Percentiles rank a stretch among this genome's conserved stretches.
phyloP scores from a whole-genome alignment of 30 jellyfish, hydroid and myxozoan species.

The Turritopsis dohrnii region DNA sequence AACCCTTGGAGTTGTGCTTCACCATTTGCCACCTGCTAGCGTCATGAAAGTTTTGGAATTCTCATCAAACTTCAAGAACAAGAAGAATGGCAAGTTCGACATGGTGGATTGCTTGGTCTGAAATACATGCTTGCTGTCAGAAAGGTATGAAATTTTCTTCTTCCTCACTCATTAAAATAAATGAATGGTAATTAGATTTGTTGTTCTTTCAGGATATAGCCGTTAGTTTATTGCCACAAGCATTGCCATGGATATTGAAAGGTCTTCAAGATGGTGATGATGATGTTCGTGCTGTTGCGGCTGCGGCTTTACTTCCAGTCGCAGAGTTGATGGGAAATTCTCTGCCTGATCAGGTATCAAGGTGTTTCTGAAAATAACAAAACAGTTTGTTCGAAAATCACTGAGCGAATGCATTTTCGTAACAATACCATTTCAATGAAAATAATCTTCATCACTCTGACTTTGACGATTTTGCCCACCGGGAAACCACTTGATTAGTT shows the following conservation, averaged over 20 bases:
- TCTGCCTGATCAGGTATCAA: conserved; percentile 62
- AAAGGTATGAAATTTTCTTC: conserved; percentile 46
- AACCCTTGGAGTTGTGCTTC: conserved; percentile 90
- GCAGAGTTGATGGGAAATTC: conserved; percentile 55
- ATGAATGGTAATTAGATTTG: background rate
- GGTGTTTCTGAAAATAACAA: background rate
- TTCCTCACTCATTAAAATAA: background rate
- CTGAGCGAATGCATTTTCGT: too few relatives aligned
- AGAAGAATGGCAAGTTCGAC: conserved; percentile 90
- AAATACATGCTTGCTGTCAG: conserved; percentile 90
- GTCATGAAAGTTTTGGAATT: conserved; percentile 59
- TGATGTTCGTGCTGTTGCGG: conserved; percentile 98
- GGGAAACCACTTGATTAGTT: too few relatives aligned
- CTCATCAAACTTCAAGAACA: conserved; percentile 70
- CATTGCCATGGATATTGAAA: conserved; percentile 67
- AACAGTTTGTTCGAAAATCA: too few relatives aligned
- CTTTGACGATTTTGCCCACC: too few relatives aligned
- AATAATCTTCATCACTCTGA: too few relatives aligned
- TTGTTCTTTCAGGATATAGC: conserved; percentile 72
- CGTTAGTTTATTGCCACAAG: conserved; percentile 65
- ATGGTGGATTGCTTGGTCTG: conserved; percentile 94
- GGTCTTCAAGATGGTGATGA: conserved; percentile 91
- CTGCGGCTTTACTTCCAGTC: conserved; percentile 94
- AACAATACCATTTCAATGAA: too few relatives aligned
- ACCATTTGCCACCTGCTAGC: conserved; percentile 65